Conservation (phyloP, 2,113 vertebrate species). For the Macaca mulatta region DNA sequence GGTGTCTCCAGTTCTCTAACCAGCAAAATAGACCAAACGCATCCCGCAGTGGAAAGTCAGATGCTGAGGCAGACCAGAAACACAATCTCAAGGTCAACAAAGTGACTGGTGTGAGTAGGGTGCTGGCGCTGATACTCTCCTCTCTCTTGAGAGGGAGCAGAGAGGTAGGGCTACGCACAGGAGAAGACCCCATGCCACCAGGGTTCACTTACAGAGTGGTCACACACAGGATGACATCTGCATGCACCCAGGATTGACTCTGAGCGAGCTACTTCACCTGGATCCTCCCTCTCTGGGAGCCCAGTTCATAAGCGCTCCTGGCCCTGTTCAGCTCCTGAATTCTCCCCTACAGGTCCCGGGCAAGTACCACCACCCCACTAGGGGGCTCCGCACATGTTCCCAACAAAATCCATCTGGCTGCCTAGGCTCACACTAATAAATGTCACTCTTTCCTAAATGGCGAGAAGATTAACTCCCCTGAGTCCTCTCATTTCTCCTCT, state of each 20-base stretch:
- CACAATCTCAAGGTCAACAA: background rate
- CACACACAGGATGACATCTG: too few relatives aligned
- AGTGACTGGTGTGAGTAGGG: background rate
- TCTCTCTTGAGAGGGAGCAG: background rate
- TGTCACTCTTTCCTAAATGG: background rate
- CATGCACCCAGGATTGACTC: background rate
- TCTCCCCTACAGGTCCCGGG: background rate
- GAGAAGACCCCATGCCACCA: too few relatives aligned
- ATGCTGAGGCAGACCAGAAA: background rate
- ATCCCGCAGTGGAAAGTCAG: background rate
- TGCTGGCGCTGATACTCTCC: background rate
- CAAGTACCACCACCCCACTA: background rate
- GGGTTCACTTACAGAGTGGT: too few relatives aligned
- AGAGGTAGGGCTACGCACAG: too few relatives aligned
- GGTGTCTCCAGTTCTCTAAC: background rate
- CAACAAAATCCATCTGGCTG: background rate
- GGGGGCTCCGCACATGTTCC: accelerated
- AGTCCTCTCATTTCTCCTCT: background rate
- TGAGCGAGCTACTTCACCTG: background rate
- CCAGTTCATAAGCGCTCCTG: background rate
- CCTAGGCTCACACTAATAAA: background rate
- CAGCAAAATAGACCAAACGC: background rate
- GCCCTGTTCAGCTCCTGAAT: background rate
- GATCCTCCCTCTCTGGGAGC: background rate
- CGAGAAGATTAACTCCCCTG: background rate